Evolutionary conservation across 30 jellyfish, hydroid and myxozoan species (phyloP), one percentile per base, ranked within the genome.

Genomic region (Chrysaora quinquecirrha): DNA sequence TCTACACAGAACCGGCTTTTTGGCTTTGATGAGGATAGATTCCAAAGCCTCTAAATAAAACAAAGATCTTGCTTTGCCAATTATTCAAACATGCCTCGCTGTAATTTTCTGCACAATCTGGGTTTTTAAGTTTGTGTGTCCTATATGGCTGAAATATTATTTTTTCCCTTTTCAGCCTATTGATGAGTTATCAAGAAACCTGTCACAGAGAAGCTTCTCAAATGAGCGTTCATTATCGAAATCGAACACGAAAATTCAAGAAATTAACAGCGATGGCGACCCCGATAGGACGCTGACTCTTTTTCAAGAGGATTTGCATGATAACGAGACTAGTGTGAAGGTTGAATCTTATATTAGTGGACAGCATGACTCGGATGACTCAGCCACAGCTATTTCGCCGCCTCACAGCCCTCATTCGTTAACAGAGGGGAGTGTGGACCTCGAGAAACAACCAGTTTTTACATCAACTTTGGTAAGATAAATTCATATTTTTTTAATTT

Each of bases 381-480:
- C 92, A 6, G 20, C 71, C 23, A 19, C 89, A 0, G 88, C 31
- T 18, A 30, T 74, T 30, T 73, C 96, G 22, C 90, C 96, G n/a
- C 96, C 82, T 0, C 84, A 35, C n/a, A n/a, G n/a, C n/a, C n/a
- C n/a, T n/a, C n/a, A n/a, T 14, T 74, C 89, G 35, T 34, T 86
- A 38, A 65, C 88, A 65, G 96, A 86, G 28, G 86, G 87, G 24
- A 86, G 89, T 63, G 76, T 64, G 18, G 95, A 86, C 32, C 54
- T 30, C 24, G 96, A 68, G 30, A 86, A 76, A 63, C 87, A 76
- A 16, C 96, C 96, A 0, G 87, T 75, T 20, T 33, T 86, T 90
- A 54, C 89, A 2, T 86, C 96, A 49, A 86, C 90, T 0, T 30
- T 86, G 96, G 96, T 86, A 46, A 46, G 95, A 38, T 14, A 3